Percentiles rank a stretch among this genome's conserved stretches.
Evolutionary conservation across 2,797 vertebrate genomes (phyloP).

Genomic region (Rhabdophis nuchalis): DNA sequence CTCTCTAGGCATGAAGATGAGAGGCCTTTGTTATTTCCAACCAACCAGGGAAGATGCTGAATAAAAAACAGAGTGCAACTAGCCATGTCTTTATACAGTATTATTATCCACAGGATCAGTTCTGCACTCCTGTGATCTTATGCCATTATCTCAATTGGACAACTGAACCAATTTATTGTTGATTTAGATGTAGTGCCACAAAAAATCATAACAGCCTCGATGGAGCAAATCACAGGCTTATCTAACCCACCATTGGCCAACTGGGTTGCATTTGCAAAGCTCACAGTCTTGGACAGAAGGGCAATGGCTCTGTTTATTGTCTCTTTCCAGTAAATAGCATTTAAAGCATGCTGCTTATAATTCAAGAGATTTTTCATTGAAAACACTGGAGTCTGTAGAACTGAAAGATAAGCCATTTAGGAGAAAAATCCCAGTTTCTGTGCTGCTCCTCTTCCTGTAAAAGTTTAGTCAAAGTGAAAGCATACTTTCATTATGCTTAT

Average conservation of each 20-base stretch:
- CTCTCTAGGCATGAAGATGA: not conserved
- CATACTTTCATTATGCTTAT: not conserved
- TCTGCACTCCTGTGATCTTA: not conserved
- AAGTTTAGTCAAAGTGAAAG: not conserved
- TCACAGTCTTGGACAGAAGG: not conserved
- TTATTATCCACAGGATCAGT: too few relatives aligned
- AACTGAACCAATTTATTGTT: not conserved
- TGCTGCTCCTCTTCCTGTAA: not conserved
- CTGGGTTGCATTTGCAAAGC: not conserved
- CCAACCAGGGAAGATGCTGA: not conserved
- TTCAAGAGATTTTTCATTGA: not conserved
- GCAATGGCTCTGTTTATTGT: not conserved
- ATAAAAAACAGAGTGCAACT: not conserved
- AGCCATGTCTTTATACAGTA: not conserved
- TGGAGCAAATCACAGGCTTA: not conserved
- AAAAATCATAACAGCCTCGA: not conserved
- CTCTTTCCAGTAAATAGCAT: not conserved
- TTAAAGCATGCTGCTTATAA: not conserved
- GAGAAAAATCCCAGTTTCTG: not conserved
- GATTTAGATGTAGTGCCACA: not conserved
- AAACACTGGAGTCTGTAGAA: not conserved
- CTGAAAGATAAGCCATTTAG: not conserved
- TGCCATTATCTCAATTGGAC: not conserved
- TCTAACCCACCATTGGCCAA: not conserved
- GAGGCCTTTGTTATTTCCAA: not conserved